These are phyloP conservation scores for Rhinophrynus dorsalis DNA, from an alignment of 2,797 vertebrate species.

Conservation along the genomic window DNA sequence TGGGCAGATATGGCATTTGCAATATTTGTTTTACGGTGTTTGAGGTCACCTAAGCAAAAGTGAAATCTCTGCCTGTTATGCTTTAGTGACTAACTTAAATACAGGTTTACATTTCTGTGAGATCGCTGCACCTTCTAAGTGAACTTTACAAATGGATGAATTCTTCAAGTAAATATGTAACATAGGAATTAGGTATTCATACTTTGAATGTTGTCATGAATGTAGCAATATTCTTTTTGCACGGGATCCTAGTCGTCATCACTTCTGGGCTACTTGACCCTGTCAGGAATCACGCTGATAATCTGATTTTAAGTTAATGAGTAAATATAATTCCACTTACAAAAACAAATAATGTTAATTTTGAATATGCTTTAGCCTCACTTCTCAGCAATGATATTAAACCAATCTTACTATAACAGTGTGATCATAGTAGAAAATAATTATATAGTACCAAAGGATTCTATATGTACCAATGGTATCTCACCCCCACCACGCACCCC, in stretches of 20 bases:
- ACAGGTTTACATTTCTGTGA: not conserved
- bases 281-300: not conserved
- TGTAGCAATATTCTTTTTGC: not conserved
- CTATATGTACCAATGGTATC: no score
- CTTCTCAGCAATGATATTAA: no score
- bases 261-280: not conserved
- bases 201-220: not conserved
- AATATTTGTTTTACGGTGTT: no score
- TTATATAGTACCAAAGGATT: no score
- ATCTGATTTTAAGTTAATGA: not conserved
- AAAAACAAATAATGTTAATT: not conserved
- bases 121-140: not conserved
- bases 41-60: not conserved
- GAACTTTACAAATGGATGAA: not conserved
- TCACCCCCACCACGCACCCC: no score
- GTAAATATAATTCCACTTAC: not conserved
- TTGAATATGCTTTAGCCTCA: no score
- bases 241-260: not conserved
- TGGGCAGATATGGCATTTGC: no score
- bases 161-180: not conserved
- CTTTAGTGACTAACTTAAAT: not conserved
- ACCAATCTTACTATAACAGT: no score
- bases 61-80: not conserved
- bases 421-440: no score
- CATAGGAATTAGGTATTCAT: not conserved